phyloP scores from a whole-genome alignment of 2,888 invertebrate genomes.

The Theretra japonica region DNA sequence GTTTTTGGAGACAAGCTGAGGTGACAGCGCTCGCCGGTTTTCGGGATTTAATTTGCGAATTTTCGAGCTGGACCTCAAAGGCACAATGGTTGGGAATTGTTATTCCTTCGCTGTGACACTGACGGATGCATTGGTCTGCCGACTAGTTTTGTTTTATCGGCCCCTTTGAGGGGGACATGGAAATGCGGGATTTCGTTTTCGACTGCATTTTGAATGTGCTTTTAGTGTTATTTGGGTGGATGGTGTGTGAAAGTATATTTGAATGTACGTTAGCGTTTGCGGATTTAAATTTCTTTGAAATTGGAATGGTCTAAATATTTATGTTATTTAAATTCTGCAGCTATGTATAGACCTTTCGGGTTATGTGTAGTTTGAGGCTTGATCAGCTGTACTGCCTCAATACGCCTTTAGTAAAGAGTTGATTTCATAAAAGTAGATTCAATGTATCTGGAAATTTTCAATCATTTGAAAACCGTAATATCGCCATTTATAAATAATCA shows the following conservation, averaged over 20 bases:
- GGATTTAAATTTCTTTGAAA: neutral
- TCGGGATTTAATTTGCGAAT: constrained; percentile 77
- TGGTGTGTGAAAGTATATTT: neutral
- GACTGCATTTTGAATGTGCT: neutral
- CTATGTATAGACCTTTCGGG: too few relatives aligned
- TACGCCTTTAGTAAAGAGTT: too few relatives aligned
- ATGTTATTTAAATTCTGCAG: too few relatives aligned
- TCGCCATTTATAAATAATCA: too few relatives aligned
- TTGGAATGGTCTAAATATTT: neutral
- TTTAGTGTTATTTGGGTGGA: neutral
- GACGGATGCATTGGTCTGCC: constrained; percentile 43
- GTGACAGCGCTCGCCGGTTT: constrained; percentile 71
- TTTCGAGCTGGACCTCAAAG: constrained; percentile 62
- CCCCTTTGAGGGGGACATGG: constrained; percentile 19
- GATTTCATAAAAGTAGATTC: too few relatives aligned
- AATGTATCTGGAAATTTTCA: too few relatives aligned
- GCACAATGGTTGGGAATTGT: constrained; percentile 69
- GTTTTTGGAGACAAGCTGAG: constrained; percentile 77
- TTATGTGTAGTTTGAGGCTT: too few relatives aligned
- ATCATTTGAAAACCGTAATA: too few relatives aligned
- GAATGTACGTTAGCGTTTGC: neutral
- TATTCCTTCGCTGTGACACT: constrained; percentile 62
- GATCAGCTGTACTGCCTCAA: too few relatives aligned
- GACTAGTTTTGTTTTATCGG: constrained; percentile 26
- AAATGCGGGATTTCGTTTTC: constrained; percentile 9